A percentile compares a stretch with the other conserved stretches of the same genome.
Conservation (phyloP, 2,888 invertebrate genomes). For the Gisinianus flammeolus region DNA sequence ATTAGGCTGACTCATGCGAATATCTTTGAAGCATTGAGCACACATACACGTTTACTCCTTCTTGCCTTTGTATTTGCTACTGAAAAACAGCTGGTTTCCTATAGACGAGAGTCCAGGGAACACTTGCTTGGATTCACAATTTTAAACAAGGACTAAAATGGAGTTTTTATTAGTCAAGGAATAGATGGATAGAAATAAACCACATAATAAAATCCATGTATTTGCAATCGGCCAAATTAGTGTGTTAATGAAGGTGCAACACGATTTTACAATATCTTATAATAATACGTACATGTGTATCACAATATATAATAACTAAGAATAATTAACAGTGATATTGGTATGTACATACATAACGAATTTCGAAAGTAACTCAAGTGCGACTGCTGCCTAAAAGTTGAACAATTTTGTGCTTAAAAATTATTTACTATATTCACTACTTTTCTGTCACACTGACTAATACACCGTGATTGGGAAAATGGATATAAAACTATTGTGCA, state of each 20-base stretch:
- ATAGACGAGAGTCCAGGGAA: background rate
- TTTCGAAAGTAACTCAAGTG: too few relatives aligned
- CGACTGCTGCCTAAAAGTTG: too few relatives aligned
- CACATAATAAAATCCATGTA: background rate
- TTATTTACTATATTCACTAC: too few relatives aligned
- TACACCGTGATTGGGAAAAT: too few relatives aligned
- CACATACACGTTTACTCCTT: constrained; percentile 1
- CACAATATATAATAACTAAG: too few relatives aligned
- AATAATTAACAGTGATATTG: too few relatives aligned
- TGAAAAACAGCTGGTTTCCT: constrained; percentile 25
- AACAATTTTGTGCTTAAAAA: too few relatives aligned
- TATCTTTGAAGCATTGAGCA: background rate
- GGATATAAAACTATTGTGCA: too few relatives aligned
- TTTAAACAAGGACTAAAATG: background rate
- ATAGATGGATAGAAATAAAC: background rate
- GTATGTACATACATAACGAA: too few relatives aligned
- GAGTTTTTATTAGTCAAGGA: background rate
- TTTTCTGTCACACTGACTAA: too few relatives aligned
- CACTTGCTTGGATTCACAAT: background rate
- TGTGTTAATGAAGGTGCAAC: background rate
- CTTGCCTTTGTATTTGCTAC: background rate
- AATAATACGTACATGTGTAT: too few relatives aligned
- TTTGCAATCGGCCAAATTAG: background rate
- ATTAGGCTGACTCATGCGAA: background rate
- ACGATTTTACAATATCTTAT: background rate